Evolutionary conservation across 2,888 invertebrate species (phyloP), one percentile per base, ranked within the genome.

Genomic region (Tenthredo scrophulariae): DNA sequence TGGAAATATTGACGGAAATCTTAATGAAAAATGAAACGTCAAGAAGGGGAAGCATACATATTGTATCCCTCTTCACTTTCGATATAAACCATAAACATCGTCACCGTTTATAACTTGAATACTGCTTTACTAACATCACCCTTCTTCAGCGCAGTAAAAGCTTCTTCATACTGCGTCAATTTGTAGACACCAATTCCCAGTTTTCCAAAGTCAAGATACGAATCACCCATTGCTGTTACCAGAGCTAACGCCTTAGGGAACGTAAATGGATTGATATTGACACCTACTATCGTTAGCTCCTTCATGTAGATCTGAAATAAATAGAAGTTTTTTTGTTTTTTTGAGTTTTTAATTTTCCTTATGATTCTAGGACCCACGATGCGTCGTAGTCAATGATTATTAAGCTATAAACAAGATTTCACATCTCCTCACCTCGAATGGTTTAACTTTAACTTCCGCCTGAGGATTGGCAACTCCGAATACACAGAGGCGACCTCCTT

Each of bases 201-300:
- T 84, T 94, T 95, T 2, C 94, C 93, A 86, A 95, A 96, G 87
- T 95, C 93, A 26, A 96, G 88, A 88, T 96, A 96, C 86, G 94
- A 94, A 87, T 94, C 93, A 0, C 96, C 95, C 95, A 97, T 95
- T 2, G 96, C 95, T 87, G 95, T 94, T 0, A 96, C 91, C 88
- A 96, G 93, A 0, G 95, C 94, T 13, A 97, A 91, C 0, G 96
- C 95, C 88, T 95, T 96, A 0, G 95, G 95, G 91, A 96, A 96
- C 26, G 95, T 95, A 90, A 94, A 96, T 0, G 96, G 96, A 90
- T 97, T 97, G 85, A 96, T 95, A 88, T 95, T 95, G 0, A 96
- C 95, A 0, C 96, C 96, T 54, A 95, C 93, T 6, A 97, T 93
- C 0, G 95, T 95, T 85, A 96, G 84, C 91, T 97, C 97, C 87